Percentiles rank a stretch among this genome's conserved stretches.
Evolutionary conservation across 2,888 invertebrate genomes (phyloP).

Genomic region (Mythimna pallens): DNA sequence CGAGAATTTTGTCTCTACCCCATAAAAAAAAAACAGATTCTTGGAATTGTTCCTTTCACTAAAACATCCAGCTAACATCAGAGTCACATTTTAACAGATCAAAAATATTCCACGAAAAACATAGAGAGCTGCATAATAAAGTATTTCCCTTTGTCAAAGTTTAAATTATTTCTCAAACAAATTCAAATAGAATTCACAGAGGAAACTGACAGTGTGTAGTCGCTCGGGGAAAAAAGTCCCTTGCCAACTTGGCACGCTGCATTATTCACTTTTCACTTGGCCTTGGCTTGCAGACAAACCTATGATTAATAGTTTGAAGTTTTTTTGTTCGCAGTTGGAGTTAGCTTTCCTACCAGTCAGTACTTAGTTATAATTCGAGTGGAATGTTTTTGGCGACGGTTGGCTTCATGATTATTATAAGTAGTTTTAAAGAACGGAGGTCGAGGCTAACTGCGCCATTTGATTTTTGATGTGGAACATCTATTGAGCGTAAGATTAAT

Average conservation of each 20-base stretch:
- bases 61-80: background rate
- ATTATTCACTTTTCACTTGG: slow-evolving; percentile 73
- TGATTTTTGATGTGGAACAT: no score
- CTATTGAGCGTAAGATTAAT: no score
- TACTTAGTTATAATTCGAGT: slow-evolving; percentile 1
- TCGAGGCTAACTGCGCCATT: no score
- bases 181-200: slow-evolving; percentile 74
- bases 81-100: slow-evolving; percentile 26
- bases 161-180: slow-evolving; percentile 71
- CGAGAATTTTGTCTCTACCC: background rate
- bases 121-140: slow-evolving; percentile 62
- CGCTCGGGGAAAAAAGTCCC: slow-evolving; percentile 52
- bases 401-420: background rate
- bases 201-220: slow-evolving; percentile 66
- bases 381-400: background rate
- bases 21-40: background rate
- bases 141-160: slow-evolving; percentile 64
- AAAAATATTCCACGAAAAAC: slow-evolving; percentile 43
- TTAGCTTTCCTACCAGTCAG: slow-evolving; percentile 11
- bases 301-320: slow-evolving; percentile 68
- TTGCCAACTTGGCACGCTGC: slow-evolving; percentile 62
- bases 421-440: background rate
- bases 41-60: background rate
- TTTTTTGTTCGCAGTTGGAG: slow-evolving; percentile 13
- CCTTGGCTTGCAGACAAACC: slow-evolving; percentile 53